Base-by-base conservation (phyloP, 2,797 vertebrate species). In the Merluccius polli region DNA sequence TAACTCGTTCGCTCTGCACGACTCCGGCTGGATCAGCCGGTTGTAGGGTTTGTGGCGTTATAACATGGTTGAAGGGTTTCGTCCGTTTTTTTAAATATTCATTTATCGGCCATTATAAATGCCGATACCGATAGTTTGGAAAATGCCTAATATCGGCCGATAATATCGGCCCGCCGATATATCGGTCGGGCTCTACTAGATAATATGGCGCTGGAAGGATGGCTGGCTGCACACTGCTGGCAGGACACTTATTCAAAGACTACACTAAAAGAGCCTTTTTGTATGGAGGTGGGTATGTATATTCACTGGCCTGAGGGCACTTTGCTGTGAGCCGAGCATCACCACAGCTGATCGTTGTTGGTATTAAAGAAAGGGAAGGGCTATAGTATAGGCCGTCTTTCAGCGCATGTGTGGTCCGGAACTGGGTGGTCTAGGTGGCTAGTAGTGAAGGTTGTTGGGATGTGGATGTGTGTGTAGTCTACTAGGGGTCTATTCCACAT, bases 341-440 rank as follows among this genome's bases (percentile, higher is more conserved):
- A 9, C 65, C 30, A 21, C 65, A 74, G 75, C 44, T 48, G 44
- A 48, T 21, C 16, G 44, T 4, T 48, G 21, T 8, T 6, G 7
- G 48, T 52, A 5, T 59, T 59, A 59, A 59, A 59, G 71, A 31
- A 75, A 84, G 74, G 77, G 86, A 75, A 83, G 69, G 70, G 44
- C 79, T 78, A 44, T 84, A 82, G 67, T 82, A 79, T 81, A 74
- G 76, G 76, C 77, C 75, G 75, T 70, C 70, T 74, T 73, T 79
- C 32, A 69, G 36, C 77, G 67, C 24, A 74, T 82, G 81, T 72
- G 82, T 38, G 77, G 77, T 75, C 68, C 71, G 33, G 38, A 67
- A 16, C 78, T 83, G 89, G 89, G 90, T 90, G 91, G 90, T 90
- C 91, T 75, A 71, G 72, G 35, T 35, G 52, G 52, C 21, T n/a